These are phyloP conservation scores for Poeciliopsis occidentalis DNA, from an alignment of 2,113 vertebrate genomes.

Conservation along the genomic window DNA sequence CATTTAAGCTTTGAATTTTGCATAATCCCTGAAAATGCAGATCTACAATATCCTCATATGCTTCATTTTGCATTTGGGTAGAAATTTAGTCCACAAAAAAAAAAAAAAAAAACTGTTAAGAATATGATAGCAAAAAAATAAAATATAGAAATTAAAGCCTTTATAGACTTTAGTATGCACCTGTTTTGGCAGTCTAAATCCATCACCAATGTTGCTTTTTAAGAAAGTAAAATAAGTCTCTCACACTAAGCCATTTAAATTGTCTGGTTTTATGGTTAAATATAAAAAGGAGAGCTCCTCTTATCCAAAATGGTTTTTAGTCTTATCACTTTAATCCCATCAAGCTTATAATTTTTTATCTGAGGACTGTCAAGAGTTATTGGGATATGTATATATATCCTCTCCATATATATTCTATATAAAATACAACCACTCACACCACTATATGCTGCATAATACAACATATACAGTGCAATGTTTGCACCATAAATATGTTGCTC, in stretches of 20 bases:
- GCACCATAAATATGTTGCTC: too few relatives aligned
- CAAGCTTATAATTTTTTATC: neutral
- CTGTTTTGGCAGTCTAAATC: neutral
- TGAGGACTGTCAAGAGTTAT: neutral
- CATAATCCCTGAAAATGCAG: constrained; percentile 23
- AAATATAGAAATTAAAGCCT: neutral
- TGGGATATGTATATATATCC: too few relatives aligned
- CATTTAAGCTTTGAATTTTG: constrained; percentile 23
- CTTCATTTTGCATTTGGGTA: constrained; percentile 18
- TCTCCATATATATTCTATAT: neutral
- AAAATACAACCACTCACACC: too few relatives aligned
- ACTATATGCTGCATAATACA: too few relatives aligned
- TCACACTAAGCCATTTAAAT: neutral
- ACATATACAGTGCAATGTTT: too few relatives aligned
- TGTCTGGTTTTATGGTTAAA: neutral
- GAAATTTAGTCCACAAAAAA: constrained; percentile 15
- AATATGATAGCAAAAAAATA: neutral
- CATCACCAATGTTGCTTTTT: neutral
- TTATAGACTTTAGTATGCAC: neutral
- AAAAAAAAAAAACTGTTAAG: constrained; percentile 1
- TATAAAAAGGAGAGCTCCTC: neutral
- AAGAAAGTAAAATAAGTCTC: neutral
- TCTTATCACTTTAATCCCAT: neutral
- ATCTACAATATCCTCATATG: constrained; percentile 27
- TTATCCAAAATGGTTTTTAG: neutral